Evolutionary conservation across 1,140 invertebrate species (phyloP), one percentile per base, ranked within the genome.

Genomic region (Apis florea): DNA sequence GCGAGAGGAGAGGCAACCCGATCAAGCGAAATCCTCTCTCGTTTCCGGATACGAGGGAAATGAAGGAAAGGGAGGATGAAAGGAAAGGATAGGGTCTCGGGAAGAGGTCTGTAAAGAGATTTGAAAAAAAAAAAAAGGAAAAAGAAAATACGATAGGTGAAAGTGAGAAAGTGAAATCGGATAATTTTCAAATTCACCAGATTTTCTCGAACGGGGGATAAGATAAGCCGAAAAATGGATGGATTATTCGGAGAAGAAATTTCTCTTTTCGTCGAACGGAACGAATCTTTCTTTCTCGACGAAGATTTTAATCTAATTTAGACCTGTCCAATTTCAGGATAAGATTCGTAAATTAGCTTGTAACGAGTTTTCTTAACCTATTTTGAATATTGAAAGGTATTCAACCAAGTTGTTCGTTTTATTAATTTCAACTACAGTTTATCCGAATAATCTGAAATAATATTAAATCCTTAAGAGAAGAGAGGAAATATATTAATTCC

Each of bases 1-100:
- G 68, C 24, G 71, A 24, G 53, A 58, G 71, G 31, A 31, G 31
- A 31, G 4, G 79, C 72, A 81, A 58, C 72, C n/a, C 79, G 79
- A 81, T 81, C 79, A 24, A 58, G 63, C 63, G 63, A n/a, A 59
- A 75, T 68, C 63, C 79, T 68, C 79, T 75, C 72, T 67, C 79
- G 79, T 81, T 81, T 75, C 71, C 71, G 79, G 71, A 66, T 74
- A 74, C 67, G 15, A n/a, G 11, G 59, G n/a, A 59, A 6, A n/a
- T n/a, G 17, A 8, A 11, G 6, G 5, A 24, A n/a, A 11, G 58
- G 8, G 1, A 49, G 13, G 19, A 24, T 13, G 19, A 3, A 66
- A 19, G 31, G 13, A 11, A 6, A 15, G 4, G 51, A 47, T 63
- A 56, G 10, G 10, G 26, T 58, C 24, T 5, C 19, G 58, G 15